Evolutionary conservation across 2,888 invertebrate genomes (phyloP), one percentile per base, ranked within the genome.

Genomic region (Lasioglossum calceatum): DNA sequence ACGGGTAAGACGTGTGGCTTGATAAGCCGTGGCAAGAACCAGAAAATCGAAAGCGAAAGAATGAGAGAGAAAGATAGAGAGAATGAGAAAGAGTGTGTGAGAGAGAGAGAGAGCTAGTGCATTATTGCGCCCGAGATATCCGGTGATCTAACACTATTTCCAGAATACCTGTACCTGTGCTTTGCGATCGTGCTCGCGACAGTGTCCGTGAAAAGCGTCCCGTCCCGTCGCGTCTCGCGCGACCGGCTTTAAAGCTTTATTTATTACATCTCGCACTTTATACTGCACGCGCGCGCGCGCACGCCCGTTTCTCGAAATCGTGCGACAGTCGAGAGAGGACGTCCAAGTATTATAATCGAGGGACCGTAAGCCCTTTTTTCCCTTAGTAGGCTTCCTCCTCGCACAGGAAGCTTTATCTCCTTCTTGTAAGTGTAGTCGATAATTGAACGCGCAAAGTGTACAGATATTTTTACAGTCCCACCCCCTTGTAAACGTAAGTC

Each of bases 401-500:
- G 61, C 16, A 44, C 42, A 44, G 61, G 39, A 36, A 54, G 54
- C 14, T 50, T 36, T 58, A 19, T 16, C n/a, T 32, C n/a, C 32
- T 84, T 58, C 58, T 54, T 64, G 4, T 75, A 67, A 12, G 4
- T 39, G 36, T 75, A 61, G 74, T 61, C 58, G 77, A 77, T 61
- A 61, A 75, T 27, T 39, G n/a, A 32, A 47, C n/a, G 71, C 32
- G 70, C 47, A 71, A 80, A 81, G 42, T 89, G 86, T 89, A 91
- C 82, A 89, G 80, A 77, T 87, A 88, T 84, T 91, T 91, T 89
- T 88, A 71, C 87, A 86, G 64, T 36, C 36, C 44, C 10, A 23
- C 8, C 54, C 14, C 50, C 12, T 72, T 4, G 58, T 85, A 80
- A n/a, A 47, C 10, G 47, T 79, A 79, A 79, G 27, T 44, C 32